Evolutionary conservation across 2,888 invertebrate species (phyloP), one percentile per base, ranked within the genome.

Genomic region (Pegoplata infirma): DNA sequence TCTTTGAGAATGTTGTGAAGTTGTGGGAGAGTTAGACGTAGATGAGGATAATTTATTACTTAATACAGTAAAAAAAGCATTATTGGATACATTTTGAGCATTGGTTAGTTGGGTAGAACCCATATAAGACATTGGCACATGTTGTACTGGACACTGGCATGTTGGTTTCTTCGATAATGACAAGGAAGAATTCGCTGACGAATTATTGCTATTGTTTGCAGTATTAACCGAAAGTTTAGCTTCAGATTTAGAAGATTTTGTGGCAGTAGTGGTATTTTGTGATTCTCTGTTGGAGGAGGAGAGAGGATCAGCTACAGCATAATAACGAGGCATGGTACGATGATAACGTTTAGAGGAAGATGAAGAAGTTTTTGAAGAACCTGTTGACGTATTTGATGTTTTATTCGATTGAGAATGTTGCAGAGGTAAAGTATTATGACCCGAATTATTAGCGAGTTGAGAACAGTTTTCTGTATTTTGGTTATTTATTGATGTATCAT

Each of bases 91-190:
- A 56, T 83, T 82, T 59, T 82, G 81, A 19, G 85, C 84, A 64
- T 83, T 82, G 80, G 84, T 86, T 7, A 87, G 81, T 76, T 87
- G 87, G 74, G 86, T 88, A 44, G 89, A 85, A 25, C 88, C 89
- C 89, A 90, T 90, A 73, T 90, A 90, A 10, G 89, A 88, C 89
- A 90, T 90, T 68, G 90, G 90, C 19, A 90, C 89, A 82, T 90
- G 90, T 63, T 90, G 90, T 44, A 90, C 86, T 23, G 90, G 90
- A 75, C 90, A 90, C 82, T 90, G 90, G 80, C 90, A 90, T 76
- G 88, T 88, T 32, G 90, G 88, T 61, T 89, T 90, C 81, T 90
- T 90, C 12, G 77, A 73, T n/a, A 58, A 44, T 21, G 69, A 47
- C 44, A 75, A 19, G 3, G 74, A 61, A 1, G 77, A 66, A 46